Evolutionary conservation across 2,113 vertebrate species (phyloP).

Genomic region (Pelodiscus sinensis): DNA sequence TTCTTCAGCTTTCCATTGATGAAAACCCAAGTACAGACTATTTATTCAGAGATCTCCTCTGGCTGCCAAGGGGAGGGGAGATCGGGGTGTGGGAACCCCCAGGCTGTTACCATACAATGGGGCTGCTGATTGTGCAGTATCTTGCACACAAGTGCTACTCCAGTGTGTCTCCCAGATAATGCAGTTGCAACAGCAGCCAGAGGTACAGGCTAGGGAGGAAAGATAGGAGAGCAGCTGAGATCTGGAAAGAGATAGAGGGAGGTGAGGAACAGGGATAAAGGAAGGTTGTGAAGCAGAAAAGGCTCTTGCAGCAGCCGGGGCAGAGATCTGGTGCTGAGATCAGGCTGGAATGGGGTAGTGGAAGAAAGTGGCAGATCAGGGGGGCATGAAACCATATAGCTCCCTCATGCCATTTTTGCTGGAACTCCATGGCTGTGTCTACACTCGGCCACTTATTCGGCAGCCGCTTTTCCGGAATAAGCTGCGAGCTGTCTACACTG

Average conservation of each 20-base stretch:
- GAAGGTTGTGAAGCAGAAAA: background rate
- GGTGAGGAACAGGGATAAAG: background rate
- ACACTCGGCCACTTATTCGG: no score
- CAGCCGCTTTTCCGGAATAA: no score
- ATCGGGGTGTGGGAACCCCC: background rate
- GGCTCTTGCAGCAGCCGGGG: rapidly evolving
- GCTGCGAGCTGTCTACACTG: no score
- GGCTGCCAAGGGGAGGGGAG: background rate
- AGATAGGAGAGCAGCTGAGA: background rate
- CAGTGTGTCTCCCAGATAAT: background rate
- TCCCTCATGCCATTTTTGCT: rapidly evolving
- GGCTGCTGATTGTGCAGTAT: background rate
- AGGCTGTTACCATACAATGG: rapidly evolving
- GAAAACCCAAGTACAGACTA: background rate
- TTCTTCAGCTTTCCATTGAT: background rate
- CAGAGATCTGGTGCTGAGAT: background rate
- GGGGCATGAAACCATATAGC: rapidly evolving
- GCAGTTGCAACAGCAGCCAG: background rate
- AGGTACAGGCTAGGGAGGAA: background rate
- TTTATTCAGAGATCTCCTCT: background rate
- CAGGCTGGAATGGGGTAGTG: background rate
- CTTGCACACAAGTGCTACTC: background rate
- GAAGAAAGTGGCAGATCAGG: background rate
- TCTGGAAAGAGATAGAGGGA: background rate
- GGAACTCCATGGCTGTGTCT: no score